A percentile compares a stretch with the other conserved stretches of the same genome.
phyloP scores from a whole-genome alignment of 2,113 vertebrate genomes.

The Sphaerodactylus townsendi region DNA sequence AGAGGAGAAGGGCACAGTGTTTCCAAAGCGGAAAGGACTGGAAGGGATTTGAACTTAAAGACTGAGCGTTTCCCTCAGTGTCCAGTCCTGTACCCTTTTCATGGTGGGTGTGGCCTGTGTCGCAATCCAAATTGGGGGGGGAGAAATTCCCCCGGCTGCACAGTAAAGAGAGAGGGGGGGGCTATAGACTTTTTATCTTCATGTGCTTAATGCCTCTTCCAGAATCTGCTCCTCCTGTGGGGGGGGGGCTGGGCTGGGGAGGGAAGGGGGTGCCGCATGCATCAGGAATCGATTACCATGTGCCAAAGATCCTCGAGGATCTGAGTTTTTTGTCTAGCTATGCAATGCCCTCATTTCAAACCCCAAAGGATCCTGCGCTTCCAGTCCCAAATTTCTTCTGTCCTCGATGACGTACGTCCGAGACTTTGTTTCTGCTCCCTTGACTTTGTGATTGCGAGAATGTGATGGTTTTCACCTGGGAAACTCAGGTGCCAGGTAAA shows the following conservation, averaged over 20 bases:
- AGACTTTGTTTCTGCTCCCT: neutral
- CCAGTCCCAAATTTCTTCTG: neutral
- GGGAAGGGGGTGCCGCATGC: neutral
- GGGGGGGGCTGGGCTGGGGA: neutral
- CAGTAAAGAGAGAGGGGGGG: too few relatives aligned
- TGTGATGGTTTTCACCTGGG: neutral
- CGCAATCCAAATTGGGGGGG: too few relatives aligned
- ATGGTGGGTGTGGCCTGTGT: too few relatives aligned
- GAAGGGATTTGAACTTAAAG: neutral
- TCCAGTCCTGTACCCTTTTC: neutral
- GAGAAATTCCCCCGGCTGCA: too few relatives aligned
- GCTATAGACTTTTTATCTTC: neutral
- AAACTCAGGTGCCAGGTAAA: too few relatives aligned
- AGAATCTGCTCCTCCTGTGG: neutral
- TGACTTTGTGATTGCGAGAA: neutral
- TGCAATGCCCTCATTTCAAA: too few relatives aligned
- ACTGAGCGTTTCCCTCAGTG: neutral
- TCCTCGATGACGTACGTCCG: too few relatives aligned
- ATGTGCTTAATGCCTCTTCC: neutral
- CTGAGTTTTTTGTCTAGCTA: neutral
- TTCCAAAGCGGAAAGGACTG: neutral
- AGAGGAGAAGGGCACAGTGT: neutral
- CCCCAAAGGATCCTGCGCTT: neutral
- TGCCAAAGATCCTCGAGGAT: neutral
- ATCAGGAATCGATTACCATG: neutral